Percentiles rank a stretch among this genome's conserved stretches.
Evolutionary conservation across 2,113 vertebrate genomes (phyloP).

Genomic region (Amia ocellicauda): DNA sequence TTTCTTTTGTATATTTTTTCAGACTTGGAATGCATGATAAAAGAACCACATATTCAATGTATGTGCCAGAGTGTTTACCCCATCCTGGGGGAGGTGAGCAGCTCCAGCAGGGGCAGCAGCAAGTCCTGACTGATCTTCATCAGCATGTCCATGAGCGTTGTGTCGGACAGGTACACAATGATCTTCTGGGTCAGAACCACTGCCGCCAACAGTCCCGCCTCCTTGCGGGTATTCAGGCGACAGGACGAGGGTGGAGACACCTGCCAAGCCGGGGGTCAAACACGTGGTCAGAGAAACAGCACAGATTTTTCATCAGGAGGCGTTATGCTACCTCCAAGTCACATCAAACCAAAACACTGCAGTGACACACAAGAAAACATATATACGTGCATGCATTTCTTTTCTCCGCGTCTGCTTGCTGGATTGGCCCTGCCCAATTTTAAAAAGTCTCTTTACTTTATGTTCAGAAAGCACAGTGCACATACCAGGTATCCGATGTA

Average conservation of each 20-base stretch:
- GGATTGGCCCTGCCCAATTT: too few relatives aligned
- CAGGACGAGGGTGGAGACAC: conserved; percentile 75
- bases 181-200: conserved; percentile 90
- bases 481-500: conserved; percentile 94
- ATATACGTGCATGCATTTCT: too few relatives aligned
- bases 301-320: background rate
- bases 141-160: conserved; percentile 95
- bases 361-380: too few relatives aligned
- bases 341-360: too few relatives aligned
- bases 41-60: too few relatives aligned
- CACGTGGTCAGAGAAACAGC: too few relatives aligned
- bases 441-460: too few relatives aligned
- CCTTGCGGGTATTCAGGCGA: conserved; percentile 92
- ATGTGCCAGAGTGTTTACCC: too few relatives aligned
- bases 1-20: too few relatives aligned
- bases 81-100: conserved; percentile 78
- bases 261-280: conserved; percentile 49
- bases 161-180: conserved; percentile 89
- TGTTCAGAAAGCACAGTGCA: background rate
- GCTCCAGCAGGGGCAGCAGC: conserved; percentile 83
- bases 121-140: conserved; percentile 95
- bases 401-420: too few relatives aligned
- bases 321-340: too few relatives aligned
- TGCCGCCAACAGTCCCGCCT: conserved; percentile 87
- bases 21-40: too few relatives aligned